Conservation (phyloP, 2,888 invertebrate genomes). For the Ischnus inquisitorius region DNA sequence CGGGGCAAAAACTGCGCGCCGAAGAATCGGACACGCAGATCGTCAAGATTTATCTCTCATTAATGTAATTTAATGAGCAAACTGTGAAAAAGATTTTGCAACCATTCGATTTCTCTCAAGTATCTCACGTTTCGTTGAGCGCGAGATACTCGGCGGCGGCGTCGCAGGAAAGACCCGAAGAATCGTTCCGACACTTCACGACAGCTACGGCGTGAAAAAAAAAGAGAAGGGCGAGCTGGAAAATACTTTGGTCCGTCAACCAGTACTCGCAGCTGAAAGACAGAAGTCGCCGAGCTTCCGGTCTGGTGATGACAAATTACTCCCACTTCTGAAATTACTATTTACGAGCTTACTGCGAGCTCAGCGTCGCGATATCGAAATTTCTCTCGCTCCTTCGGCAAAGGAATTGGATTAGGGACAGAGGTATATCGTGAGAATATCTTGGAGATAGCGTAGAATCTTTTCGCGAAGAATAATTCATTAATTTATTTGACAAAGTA, state of each 20-base stretch:
- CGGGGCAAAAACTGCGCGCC: too few relatives aligned
- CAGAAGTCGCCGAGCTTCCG: conserved; percentile 25
- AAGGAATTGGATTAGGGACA: not conserved
- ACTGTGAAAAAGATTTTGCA: not conserved
- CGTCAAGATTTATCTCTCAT: too few relatives aligned
- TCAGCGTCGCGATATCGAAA: conserved; percentile 30
- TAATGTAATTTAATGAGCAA: too few relatives aligned
- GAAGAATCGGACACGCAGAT: too few relatives aligned
- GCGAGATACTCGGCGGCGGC: not conserved
- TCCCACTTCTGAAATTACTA: conserved; percentile 29
- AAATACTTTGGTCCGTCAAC: not conserved
- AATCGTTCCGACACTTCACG: not conserved
- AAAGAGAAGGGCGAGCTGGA: not conserved
- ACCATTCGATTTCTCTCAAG: not conserved
- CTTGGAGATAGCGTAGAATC: too few relatives aligned
- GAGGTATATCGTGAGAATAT: too few relatives aligned
- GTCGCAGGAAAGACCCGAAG: not conserved
- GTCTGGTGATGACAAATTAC: conserved; percentile 24
- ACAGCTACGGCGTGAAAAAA: not conserved
- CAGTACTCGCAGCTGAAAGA: not conserved
- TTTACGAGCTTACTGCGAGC: conserved; percentile 20
- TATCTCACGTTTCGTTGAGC: not conserved
- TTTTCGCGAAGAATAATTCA: too few relatives aligned
- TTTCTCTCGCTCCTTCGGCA: not conserved
- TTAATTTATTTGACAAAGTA: too few relatives aligned